A percentile compares a stretch with the other conserved stretches of the same genome.
Conservation (phyloP, 2,888 invertebrate species). For the Myopa tessellatipennis region DNA sequence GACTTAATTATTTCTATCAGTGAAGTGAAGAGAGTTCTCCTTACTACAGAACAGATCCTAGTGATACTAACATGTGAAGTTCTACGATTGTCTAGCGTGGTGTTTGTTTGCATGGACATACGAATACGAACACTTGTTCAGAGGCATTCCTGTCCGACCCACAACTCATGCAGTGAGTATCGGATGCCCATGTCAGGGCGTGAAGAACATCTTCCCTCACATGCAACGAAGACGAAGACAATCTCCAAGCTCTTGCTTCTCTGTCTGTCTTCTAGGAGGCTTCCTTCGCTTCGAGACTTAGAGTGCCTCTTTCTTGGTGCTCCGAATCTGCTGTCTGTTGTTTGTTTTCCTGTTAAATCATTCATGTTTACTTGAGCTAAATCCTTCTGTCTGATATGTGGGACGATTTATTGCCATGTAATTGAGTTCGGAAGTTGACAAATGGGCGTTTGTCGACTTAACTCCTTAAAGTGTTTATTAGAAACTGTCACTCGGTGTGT, state of each 20-base stretch:
- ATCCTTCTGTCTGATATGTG: constrained; percentile 32
- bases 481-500: background rate
- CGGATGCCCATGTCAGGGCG: constrained; percentile 11
- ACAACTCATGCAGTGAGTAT: no score
- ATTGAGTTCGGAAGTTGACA: constrained; percentile 50
- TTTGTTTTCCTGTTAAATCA: constrained; percentile 48
- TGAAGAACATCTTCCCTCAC: constrained; percentile 29
- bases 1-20: no score
- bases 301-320: background rate
- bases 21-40: no score
- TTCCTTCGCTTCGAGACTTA: background rate
- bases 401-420: constrained; percentile 48
- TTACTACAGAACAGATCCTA: no score
- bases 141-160: no score
- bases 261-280: background rate
- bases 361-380: constrained; percentile 41
- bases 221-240: constrained; percentile 24
- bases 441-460: constrained; percentile 46
- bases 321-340: constrained; percentile 32
- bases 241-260: background rate
- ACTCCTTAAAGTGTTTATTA: constrained; percentile 31
- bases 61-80: no score
- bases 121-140: no score
- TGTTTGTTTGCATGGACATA: no score
- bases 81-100: no score